These are phyloP conservation scores for Agonopterix alstromeriana DNA, from an alignment of 2,888 invertebrate genomes.

Conservation along the genomic window DNA sequence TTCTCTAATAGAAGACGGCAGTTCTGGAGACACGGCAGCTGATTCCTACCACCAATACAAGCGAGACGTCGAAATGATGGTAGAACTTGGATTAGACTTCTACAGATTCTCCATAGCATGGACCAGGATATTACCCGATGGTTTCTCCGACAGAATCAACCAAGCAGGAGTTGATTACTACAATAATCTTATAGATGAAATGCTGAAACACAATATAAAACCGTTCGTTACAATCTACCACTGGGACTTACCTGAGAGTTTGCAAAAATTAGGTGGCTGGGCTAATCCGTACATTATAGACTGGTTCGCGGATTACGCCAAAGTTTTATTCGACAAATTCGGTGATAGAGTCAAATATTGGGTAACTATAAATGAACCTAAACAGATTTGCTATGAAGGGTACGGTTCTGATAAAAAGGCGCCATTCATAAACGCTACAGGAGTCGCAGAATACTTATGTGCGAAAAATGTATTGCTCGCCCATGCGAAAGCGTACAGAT, in stretches of 20 bases:
- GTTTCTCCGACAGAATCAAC: constrained; percentile 69
- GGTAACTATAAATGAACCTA: constrained; percentile 78
- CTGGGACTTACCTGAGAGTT: constrained; percentile 76
- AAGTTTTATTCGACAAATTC: constrained; percentile 61
- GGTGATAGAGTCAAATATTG: constrained; percentile 70
- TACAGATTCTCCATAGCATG: constrained; percentile 80
- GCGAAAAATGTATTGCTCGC: constrained; percentile 73
- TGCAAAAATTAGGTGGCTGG: constrained; percentile 78
- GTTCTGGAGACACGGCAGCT: constrained; percentile 77
- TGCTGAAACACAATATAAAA: constrained; percentile 70
- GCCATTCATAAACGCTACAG: constrained; percentile 49
- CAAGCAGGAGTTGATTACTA: constrained; percentile 79
- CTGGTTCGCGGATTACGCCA: constrained; percentile 76
- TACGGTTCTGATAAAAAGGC: constrained; percentile 44
- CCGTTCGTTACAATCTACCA: constrained; percentile 79
- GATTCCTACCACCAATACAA: constrained; percentile 80
- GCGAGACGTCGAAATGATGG: constrained; percentile 63
- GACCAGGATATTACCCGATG: constrained; percentile 80
- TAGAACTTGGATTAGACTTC: constrained; percentile 61
- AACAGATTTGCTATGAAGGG: constrained; percentile 46
- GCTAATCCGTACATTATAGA: constrained; percentile 67
- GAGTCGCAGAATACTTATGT: constrained; percentile 71
- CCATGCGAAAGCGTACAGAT: constrained; percentile 66
- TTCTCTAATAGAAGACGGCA: constrained; percentile 35
- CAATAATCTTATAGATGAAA: constrained; percentile 76